Base-by-base conservation (phyloP, 2,113 vertebrate genomes). In the Chaenogobius annularis region DNA sequence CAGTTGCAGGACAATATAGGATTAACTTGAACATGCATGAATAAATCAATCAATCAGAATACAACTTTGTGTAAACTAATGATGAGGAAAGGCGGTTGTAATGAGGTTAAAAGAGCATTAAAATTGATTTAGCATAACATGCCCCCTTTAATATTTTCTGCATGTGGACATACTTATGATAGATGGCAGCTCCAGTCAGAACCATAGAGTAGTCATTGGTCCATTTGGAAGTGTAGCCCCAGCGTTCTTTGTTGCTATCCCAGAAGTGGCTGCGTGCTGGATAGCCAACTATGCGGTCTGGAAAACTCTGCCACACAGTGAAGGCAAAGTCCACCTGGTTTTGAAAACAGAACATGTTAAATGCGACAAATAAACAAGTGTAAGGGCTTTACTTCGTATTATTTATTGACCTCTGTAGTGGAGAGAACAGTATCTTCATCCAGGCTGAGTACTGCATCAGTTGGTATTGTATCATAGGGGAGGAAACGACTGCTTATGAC, bases 161-260 rank as follows among this genome's bases (percentile, higher is more conserved):
- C 19, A 59, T 13, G 52, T 35, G 63, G 7, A 20, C 37, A 70
- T 90, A 99, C 98, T 96, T 98, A 94, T 99, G 98, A 92, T 99
- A 99, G 90, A 99, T 95, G 94, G 98, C 97, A 91, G 98, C 98
- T 89, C 98, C 98, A 7, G 97, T 98, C 90, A 99, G 95, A 88
- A 99, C 97, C 97, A 99, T 98, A 85, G 97, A 99, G 93, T 98
- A 99, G 92, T 99, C 98, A 37, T 99, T 99, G 68, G 98, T 99
- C 98, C 98, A 99, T 82, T 99, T 99, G 66, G 98, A 99, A 0
- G 98, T 99, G 90, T 99, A 99, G 37, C 96, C 96, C 98, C 98
- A 99, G 4, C 96, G 93, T 86, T 97, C 96, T 82, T 99, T 99
- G 85, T 94, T 95, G 89, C 94, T 93, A 87, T 99, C 98, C 98